Evolutionary conservation across 2,888 invertebrate genomes (phyloP), one percentile per base, ranked within the genome.

Genomic region (Temnothorax unifasciatus): DNA sequence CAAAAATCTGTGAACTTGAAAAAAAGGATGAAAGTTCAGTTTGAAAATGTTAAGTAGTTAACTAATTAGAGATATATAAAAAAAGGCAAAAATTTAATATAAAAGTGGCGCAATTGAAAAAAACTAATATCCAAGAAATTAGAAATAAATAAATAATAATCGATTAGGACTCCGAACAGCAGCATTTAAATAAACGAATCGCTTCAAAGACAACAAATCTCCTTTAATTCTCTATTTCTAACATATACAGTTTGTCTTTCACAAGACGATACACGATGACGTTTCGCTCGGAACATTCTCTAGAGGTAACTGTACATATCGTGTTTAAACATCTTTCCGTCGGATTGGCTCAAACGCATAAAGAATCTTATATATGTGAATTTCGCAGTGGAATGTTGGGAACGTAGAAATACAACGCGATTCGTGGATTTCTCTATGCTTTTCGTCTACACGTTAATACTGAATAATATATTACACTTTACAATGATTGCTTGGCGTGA

Each of bases 391-490:
- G 94, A 94, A 94, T 94, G 94, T 94, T 92, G 91, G 92, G 88
- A 90, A 90, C 86, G 91, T 91, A 66, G 34, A 89, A 91, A 87
- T 92, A 90, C 90, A 89, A 85, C 68, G 63, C 88, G 71, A 77
- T 87, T 87, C 18, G 25, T 47, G 47, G 18, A 75, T 66, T 68
- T 63, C 44, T 66, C 61, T 76, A 69, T 85, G 66, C 29, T 87
- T 90, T 91, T 90, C 88, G 86, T 91, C 91, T 91, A 92, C 91
- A 92, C 91, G 87, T 93, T 93, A 94, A 94, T 94, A 94, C 94
- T 94, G 94, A 92, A 91, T 92, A 91, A 92, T 94, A 93, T 93
- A 94, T 94, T 93, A 94, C 93, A 94, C 92, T 94, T 94, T 93
- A 92, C 92, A 92, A 86, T 91, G 85, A 86, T 83, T 86, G 87